Conservation (phyloP, 1,140 invertebrate genomes). For the Thaumetopoea pityocampa region DNA sequence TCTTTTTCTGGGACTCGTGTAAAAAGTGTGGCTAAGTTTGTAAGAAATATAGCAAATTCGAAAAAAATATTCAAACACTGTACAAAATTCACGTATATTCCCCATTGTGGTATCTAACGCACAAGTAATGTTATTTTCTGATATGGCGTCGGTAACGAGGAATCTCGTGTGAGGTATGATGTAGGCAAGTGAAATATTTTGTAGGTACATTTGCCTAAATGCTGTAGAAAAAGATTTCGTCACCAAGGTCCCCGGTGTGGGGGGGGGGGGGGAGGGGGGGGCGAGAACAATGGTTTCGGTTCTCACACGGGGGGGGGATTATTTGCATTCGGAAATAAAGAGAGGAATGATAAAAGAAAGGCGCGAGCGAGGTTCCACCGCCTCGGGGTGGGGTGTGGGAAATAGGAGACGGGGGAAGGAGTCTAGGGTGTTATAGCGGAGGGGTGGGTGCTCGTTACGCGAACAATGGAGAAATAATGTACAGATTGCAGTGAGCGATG, state of each 20-base stretch:
- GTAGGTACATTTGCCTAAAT: constrained; percentile 64
- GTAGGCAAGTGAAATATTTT: constrained; percentile 45
- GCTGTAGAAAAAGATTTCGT: constrained; percentile 71
- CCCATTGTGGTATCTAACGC: constrained; percentile 2
- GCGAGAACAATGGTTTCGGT: constrained; percentile 75
- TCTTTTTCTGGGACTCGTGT: too few relatives aligned
- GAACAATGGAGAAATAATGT: constrained; percentile 76
- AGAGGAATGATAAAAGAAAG: constrained; percentile 77
- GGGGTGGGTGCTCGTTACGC: constrained; percentile 66
- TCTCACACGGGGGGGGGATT: constrained; percentile 77
- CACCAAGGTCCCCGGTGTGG: constrained; percentile 66
- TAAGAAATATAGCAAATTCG: too few relatives aligned
- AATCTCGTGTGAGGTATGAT: constrained; percentile 21
- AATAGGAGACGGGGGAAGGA: constrained; percentile 29
- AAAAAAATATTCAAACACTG: too few relatives aligned
- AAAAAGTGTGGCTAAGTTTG: too few relatives aligned
- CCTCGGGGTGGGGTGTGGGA: constrained; percentile 57
- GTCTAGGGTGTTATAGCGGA: constrained; percentile 28
- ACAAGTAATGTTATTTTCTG: constrained; percentile 14
- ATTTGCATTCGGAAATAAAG: constrained; percentile 78
- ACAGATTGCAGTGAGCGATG: constrained; percentile 76
- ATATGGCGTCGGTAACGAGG: constrained; percentile 12
- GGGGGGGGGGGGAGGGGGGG: constrained; percentile 54
- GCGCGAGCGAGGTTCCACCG: constrained; percentile 69
- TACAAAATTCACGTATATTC: too few relatives aligned